Percentiles rank a stretch among this genome's conserved stretches.
phyloP scores from a whole-genome alignment of 2,113 vertebrate species.

The Cyanistes caeruleus region DNA sequence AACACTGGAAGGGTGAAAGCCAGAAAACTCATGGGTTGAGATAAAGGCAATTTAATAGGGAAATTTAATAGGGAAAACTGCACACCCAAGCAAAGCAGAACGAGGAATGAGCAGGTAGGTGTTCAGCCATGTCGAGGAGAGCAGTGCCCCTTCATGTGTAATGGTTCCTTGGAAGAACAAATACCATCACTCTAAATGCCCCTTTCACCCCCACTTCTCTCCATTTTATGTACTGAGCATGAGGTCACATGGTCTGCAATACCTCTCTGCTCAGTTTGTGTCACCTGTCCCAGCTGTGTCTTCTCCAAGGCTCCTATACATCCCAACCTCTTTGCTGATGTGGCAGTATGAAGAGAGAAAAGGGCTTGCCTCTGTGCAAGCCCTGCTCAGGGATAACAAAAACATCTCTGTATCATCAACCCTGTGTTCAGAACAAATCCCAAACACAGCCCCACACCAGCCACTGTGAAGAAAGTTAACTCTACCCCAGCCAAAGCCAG shows the following conservation, averaged over 20 bases:
- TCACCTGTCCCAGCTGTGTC: neutral
- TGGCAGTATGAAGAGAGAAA: neutral
- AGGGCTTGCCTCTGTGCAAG: neutral
- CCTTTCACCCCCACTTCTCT: fast-evolving
- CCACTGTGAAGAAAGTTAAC: neutral
- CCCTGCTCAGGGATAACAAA: neutral
- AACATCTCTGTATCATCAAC: neutral
- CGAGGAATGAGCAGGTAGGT: too few relatives aligned
- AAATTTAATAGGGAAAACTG: neutral
- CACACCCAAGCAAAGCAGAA: neutral
- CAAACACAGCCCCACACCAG: neutral
- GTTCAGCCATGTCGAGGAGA: neutral
- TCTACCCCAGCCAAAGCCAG: neutral
- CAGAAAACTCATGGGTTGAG: neutral
- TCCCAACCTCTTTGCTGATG: neutral
- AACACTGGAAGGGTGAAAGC: neutral
- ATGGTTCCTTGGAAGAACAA: neutral
- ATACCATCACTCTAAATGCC: fast-evolving
- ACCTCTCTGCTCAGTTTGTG: neutral
- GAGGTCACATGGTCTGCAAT: neutral
- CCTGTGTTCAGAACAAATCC: neutral
- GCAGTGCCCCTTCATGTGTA: neutral
- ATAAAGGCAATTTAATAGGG: neutral
- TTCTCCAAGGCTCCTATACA: neutral
- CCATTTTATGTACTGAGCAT: too few relatives aligned